Percentiles rank a stretch among this genome's conserved stretches.
Evolutionary conservation across 2,888 invertebrate genomes (phyloP).

Genomic region (Aleiodes leptofemur): DNA sequence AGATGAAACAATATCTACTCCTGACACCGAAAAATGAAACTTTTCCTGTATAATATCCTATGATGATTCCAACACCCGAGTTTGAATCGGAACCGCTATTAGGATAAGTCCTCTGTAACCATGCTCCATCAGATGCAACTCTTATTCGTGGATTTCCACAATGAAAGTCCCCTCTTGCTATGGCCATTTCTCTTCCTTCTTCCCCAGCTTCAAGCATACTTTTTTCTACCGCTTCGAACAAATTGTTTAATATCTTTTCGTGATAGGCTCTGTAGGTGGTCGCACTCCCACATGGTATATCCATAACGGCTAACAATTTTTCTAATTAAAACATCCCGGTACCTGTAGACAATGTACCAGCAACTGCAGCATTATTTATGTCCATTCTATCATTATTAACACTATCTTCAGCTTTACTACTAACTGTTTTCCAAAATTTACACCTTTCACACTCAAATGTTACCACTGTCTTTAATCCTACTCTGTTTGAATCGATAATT

Average conservation of each 20-base stretch:
- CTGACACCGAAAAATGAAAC: slow-evolving; percentile 58
- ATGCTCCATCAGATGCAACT: slow-evolving; percentile 54
- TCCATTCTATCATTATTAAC: slow-evolving; percentile 31
- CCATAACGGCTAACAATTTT: slow-evolving; percentile 50
- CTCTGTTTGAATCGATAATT: background rate
- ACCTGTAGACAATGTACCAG: slow-evolving; percentile 52
- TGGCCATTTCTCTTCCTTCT: slow-evolving; percentile 46
- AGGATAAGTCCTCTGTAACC: slow-evolving; percentile 56
- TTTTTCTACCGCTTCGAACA: slow-evolving; percentile 1
- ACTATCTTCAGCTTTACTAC: slow-evolving; percentile 37
- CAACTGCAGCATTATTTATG: slow-evolving; percentile 49
- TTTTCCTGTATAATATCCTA: slow-evolving; percentile 53
- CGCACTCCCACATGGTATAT: slow-evolving; percentile 50
- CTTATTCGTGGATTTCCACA: slow-evolving; percentile 50
- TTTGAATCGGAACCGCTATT: slow-evolving; percentile 50
- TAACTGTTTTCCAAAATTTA: slow-evolving; percentile 44
- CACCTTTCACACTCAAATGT: slow-evolving; percentile 44
- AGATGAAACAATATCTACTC: slow-evolving; percentile 61
- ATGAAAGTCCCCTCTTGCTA: slow-evolving; percentile 37
- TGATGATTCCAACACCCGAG: slow-evolving; percentile 53
- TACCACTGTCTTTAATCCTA: slow-evolving; percentile 30
- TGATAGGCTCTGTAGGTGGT: slow-evolving; percentile 42
- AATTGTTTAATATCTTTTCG: slow-evolving; percentile 31
- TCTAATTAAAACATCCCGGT: slow-evolving; percentile 53
- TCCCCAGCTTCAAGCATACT: slow-evolving; percentile 44